Base-by-base conservation (phyloP, 2,797 vertebrate genomes). In the Etheostoma nigrum region DNA sequence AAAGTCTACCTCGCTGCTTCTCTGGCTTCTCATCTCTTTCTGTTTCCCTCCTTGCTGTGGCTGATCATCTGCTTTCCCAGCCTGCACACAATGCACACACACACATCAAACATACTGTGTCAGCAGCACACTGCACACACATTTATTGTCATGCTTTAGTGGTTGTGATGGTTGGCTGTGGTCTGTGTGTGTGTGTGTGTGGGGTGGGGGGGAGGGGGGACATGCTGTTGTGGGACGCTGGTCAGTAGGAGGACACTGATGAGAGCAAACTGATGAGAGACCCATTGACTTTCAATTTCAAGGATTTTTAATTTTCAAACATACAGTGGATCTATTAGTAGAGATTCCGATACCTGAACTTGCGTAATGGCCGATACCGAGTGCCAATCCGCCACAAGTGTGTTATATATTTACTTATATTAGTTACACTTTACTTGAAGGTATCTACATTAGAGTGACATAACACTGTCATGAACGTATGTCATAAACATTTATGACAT, bases 1-100 rank as follows among this genome's bases (percentile, higher is more conserved):
- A 98, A 98, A 96, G 94, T 88, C 67, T 68, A 68, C 89, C 90
- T 86, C 84, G 88, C 83, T 90, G 86, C 87, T 90, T 95, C 83
- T 95, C 95, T 96, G 95, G 93, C 67, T 82, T 52, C 55, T 69
- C 9, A 60, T 74, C 54, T 61, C 45, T 67, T 86, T 82, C 70
- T 94, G 67, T 94, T 84, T 48, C 72, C 70, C 60, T 47, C 23
- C 66, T 81, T 92, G 79, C 93, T 92, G 90, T 96, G 93, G 85
- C 96, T 89, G 64, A 47, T 86, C 88, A 86, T 86, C 78, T 84
- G 79, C 84, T 75, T 47, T 74, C 15, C 51, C 52, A 49, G 51
- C 70, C 52, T 18, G 14, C 65, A 66, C 25, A 48, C 23, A 36
- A 53, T 30, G 61, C 63, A 73, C 67, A 79, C 27, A 40, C 40